A percentile compares a stretch with the other conserved stretches of the same genome.
These are phyloP conservation scores for Penaeus chinensis DNA, from an alignment of 1,140 invertebrate genomes.

Conservation along the genomic window DNA sequence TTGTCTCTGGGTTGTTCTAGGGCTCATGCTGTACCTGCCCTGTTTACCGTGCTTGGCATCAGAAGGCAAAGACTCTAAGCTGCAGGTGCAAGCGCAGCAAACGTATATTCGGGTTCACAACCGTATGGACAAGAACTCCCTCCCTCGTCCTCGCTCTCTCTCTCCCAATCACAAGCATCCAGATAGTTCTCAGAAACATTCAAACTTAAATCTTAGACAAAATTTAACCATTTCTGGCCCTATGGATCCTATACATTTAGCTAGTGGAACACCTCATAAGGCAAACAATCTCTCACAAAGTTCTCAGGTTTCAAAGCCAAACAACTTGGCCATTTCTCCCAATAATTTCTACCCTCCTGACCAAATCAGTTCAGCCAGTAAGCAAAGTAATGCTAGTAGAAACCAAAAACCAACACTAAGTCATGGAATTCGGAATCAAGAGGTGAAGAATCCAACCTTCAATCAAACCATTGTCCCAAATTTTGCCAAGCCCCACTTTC, in stretches of 20 bases:
- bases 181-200: conserved; percentile 43
- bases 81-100: conserved; percentile 63
- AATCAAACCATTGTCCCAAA: conserved; percentile 65
- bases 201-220: conserved; percentile 39
- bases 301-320: conserved; percentile 36
- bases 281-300: conserved; percentile 34
- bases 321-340: conserved; percentile 37
- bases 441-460: conserved; percentile 63
- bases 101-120: conserved; percentile 63
- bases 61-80: conserved; percentile 63
- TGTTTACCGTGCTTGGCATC: conserved; percentile 67
- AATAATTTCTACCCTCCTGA: conserved; percentile 18
- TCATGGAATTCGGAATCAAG: conserved; percentile 35
- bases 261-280: conserved; percentile 52
- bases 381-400: conserved; percentile 39
- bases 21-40: conserved; percentile 66
- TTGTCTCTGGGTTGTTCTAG: conserved; percentile 64
- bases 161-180: conserved; percentile 61
- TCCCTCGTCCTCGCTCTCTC: conserved; percentile 57
- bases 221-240: conserved; percentile 53
- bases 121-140: conserved; percentile 57
- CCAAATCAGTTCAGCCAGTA: conserved; percentile 30
- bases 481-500: conserved; percentile 64
- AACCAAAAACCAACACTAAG: conserved; percentile 37
- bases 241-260: conserved; percentile 52